Evolutionary conservation across 1,140 invertebrate genomes (phyloP).

Genomic region (Frieseomelitta varia): DNA sequence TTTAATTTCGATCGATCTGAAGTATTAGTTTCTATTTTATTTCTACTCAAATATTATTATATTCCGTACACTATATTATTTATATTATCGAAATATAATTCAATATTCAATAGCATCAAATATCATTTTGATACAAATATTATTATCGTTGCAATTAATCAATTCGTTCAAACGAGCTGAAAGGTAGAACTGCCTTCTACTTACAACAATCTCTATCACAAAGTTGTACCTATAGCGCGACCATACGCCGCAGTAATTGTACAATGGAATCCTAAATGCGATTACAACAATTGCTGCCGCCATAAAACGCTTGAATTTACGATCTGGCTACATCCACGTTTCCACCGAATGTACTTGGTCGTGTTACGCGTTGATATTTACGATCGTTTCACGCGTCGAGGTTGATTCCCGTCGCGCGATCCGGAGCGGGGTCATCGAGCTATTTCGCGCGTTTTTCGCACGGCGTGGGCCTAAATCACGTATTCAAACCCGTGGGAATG

Average conservation of each 20-base stretch:
- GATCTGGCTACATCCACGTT: not conserved
- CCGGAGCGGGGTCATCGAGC: not conserved
- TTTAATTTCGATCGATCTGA: not conserved
- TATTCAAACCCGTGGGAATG: not conserved
- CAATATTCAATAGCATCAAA: too few species aligned
- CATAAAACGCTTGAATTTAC: not conserved
- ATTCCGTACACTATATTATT: too few species aligned
- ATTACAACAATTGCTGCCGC: not conserved
- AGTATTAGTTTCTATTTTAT: not conserved
- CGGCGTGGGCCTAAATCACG: not conserved
- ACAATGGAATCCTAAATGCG: not conserved
- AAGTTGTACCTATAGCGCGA: not conserved
- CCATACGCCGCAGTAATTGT: too few species aligned
- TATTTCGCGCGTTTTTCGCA: constrained; percentile 4
- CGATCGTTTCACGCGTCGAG: constrained; percentile 1
- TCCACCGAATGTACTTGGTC: not conserved
- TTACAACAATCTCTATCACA: not conserved
- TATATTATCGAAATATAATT: too few species aligned
- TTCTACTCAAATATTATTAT: too few species aligned
- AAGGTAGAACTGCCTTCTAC: not conserved
- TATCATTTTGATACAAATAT: too few species aligned
- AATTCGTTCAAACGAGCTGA: not conserved
- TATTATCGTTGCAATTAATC: too few species aligned
- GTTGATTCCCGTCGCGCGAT: constrained; percentile 12
- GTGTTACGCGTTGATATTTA: not conserved